Evolutionary conservation across 2,113 vertebrate species (phyloP), one percentile per base, ranked within the genome.

Genomic region (Myiopsitta monachus): DNA sequence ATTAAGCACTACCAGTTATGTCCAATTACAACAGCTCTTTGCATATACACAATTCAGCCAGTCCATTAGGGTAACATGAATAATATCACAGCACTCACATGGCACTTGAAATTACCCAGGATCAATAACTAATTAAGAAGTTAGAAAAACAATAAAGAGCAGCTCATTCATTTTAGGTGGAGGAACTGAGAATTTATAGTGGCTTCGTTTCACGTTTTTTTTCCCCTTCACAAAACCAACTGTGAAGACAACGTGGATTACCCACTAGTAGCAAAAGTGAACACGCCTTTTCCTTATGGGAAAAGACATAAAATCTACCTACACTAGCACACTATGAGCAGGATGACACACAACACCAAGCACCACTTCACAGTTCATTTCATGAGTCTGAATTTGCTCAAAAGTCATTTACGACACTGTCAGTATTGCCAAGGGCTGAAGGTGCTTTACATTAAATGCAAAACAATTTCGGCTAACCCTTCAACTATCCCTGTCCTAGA

Each of bases 271-370:
- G 76, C 73, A 76, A 31, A 54, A 91, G 6, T 17, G 27, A 62
- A 66, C 14, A 31, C 11, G 54, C 2, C 30, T 59, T 39, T 72
- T 55, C 31, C 19, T 38, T 79, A 54, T 1, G 26, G 16, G 18
- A 38, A 24, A 54, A 27, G 72, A 17, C 0, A 0, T 36, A 10
- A 70, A 74, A 68, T 19, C 36, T 38, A 10, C 8, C 31, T 51
- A 33, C 57, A 33, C 18, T 12, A 61, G 33, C 31, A 61, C 24
- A 49, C 16, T 38, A 12, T 31, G 26, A 83, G 28, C 47, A 87
- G 73, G 17, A 30, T 73, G 59, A 69, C 28, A 19, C 14, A 41
- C 33, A 57, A 7, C 26, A 54, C n/a, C n/a, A 83, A 81, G 68
- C 44, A 61, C 19, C 23, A 67, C 41, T 41, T 79, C 10, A 39